phyloP scores from a whole-genome alignment of 2,113 vertebrate genomes.

The Hypocryptadius cinnamomeus region DNA sequence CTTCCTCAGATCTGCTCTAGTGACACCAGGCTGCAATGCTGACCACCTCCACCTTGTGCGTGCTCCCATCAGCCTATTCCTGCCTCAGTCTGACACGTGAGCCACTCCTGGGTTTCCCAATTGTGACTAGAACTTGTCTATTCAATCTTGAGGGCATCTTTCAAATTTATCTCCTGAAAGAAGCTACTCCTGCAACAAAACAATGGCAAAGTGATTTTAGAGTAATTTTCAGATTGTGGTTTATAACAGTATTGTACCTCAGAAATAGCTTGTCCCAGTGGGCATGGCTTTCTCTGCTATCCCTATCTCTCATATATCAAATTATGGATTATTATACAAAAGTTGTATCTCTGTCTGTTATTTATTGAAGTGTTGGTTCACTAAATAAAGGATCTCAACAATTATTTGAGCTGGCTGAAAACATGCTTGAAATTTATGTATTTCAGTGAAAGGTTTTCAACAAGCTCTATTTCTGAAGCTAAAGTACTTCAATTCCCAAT shows the following conservation, averaged over 20 bases:
- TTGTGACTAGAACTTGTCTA: background rate
- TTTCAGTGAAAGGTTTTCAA: constrained; percentile 32
- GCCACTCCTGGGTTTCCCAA: background rate
- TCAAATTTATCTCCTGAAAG: background rate
- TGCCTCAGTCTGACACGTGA: background rate
- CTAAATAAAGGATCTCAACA: constrained; percentile 16
- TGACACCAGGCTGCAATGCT: background rate
- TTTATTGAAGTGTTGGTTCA: background rate
- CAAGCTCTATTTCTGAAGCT: constrained; percentile 18
- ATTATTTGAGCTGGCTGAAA: constrained; percentile 1
- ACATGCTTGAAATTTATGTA: background rate
- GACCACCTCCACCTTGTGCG: background rate
- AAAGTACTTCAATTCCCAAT: constrained; percentile 30
- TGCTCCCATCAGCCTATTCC: background rate
- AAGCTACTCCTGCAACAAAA: background rate
- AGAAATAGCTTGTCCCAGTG: background rate
- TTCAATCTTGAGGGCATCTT: background rate
- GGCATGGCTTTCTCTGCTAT: background rate
- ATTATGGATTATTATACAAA: background rate
- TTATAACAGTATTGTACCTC: background rate
- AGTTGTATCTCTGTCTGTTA: constrained; percentile 17
- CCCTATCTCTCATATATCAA: background rate
- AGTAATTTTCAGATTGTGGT: background rate
- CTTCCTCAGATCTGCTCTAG: background rate
- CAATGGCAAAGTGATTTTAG: background rate